Evolutionary conservation across 92 coral and sea anemone species (phyloP).

Genomic region (Palythoa caribaeorum): DNA sequence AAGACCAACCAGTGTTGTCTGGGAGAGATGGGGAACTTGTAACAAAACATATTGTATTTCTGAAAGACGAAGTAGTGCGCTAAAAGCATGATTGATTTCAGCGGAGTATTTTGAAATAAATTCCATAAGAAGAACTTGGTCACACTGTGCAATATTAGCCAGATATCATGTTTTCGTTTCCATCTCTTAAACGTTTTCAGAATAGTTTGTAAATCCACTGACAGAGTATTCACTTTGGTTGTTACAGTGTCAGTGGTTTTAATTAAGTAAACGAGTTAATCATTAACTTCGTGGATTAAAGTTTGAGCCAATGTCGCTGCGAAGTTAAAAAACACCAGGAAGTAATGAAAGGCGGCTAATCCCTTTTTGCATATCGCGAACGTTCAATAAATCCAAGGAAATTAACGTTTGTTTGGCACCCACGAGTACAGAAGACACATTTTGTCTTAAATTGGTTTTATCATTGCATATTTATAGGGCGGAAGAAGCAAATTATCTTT

Average conservation of each 20-base stretch:
- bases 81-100: slow-evolving; percentile 49
- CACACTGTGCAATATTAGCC: neutral
- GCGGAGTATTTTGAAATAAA: slow-evolving; percentile 54
- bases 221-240: slow-evolving; percentile 33
- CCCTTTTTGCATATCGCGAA: too few species aligned
- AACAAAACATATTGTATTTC: slow-evolving; percentile 45
- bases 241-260: slow-evolving; percentile 41
- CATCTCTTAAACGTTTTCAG: slow-evolving; percentile 35
- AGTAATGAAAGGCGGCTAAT: too few species aligned
- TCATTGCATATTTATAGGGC: too few species aligned
- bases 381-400: too few species aligned
- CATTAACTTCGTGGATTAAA: slow-evolving; percentile 1
- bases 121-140: slow-evolving; percentile 8
- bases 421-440: too few species aligned
- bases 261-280: neutral
- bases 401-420: too few species aligned
- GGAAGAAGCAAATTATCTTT: too few species aligned
- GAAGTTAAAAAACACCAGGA: too few species aligned
- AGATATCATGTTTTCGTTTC: slow-evolving; percentile 2
- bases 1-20: too few species aligned
- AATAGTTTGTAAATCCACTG: neutral
- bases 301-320: neutral
- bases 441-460: too few species aligned
- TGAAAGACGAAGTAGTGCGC: slow-evolving; percentile 26
- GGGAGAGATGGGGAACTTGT: slow-evolving; percentile 1